Evolutionary conservation across 2,113 vertebrate species (phyloP), one percentile per base, ranked within the genome.

Genomic region (Actenoides lindsayi): DNA sequence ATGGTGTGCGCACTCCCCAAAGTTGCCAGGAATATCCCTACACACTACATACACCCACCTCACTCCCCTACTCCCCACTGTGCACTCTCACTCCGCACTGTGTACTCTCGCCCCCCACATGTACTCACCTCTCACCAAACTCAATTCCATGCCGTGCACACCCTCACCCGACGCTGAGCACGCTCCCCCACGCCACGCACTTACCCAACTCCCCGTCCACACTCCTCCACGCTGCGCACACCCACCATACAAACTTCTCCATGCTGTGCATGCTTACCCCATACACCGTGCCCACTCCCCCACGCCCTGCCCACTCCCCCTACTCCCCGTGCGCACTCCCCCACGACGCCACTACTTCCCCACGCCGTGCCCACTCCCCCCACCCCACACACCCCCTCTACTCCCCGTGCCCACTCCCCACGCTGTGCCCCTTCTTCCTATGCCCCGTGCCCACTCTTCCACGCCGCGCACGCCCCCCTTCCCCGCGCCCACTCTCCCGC

Each of bases 1-100:
- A 48, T 13, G 16, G 46, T 35, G 54, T 3, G 7, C 9, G 3
- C 16, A 3, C 44, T 31, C 7, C 39, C 5, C 11, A 11, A 15
- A 3, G 20, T 37, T 35, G n/a, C 50, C 64, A 7, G 1, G 15
- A 41, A 5, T 2, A 16, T 0, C 21, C 13, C 28, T 14, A 13
- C 76, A 16, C 21, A 2, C 16, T 53, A 5, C 0, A 6, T 62
- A 37, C 71, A 2, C 63, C 41, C 78, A 9, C 8, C 33, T n/a
- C 42, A 10, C 53, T 7, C 21, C 28, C 48, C 60, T 39, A 4
- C 18, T 35, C 17, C 19, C 33, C 24, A 5, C 60, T 1, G 30
- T 10, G 53, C 80, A 53, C 35, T 8, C 44, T 46, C 50, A 50
- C 37, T 37, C 37, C 37, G 7, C 37, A 37, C 37, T 41, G 41